Base-by-base conservation (phyloP, 1,140 invertebrate species). In the Polypedilum vanderplanki region DNA sequence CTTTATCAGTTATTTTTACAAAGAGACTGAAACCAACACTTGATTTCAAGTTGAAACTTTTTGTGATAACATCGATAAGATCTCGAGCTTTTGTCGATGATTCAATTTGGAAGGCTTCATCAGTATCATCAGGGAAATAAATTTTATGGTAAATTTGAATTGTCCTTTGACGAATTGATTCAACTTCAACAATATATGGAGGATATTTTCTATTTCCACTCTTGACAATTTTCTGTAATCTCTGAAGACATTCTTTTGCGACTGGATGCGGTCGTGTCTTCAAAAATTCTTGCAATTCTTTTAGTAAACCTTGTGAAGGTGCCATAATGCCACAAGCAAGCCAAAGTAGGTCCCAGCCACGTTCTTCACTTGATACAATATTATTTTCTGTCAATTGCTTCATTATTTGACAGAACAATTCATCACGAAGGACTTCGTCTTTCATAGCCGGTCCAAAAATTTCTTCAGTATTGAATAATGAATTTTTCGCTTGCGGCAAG, bases 261-360 rank as follows among this genome's bases (percentile, higher is more conserved):
- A 96, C 87, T 0, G 91, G 89, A 84, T 92, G 90, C 0, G 87
- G 85, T 77, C 92, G 84, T 5, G 93, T 91, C 77, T 91, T 87
- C n/a, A 98, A 83, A 81, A 98, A 96, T 77, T 88, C 85, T 0
- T 86, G 83, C 0, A 89, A 78, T 80, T 90, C 89, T 77, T 86
- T 86, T 75, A 87, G 80, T 12, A 90, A 79, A 40, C 82, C 78
- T 74, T 85, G 81, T 74, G 86, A 86, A 75, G 94, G 94, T 22
- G 90, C 85, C 84, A 96, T 96, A 4, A 95, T 84, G 8, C 95
- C 96, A 0, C 93, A 94, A 5, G 89, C 89, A 74, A 98, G 84
- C 90, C 96, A 98, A 87, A 98, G 89, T 76, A 98, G 83, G 81
- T 98, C 94, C 95, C 95, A 97, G 3, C 94, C 95, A 77, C 93